Evolutionary conservation across 1,140 invertebrate species (phyloP), one percentile per base, ranked within the genome.

Genomic region (Hyphantria cunea): DNA sequence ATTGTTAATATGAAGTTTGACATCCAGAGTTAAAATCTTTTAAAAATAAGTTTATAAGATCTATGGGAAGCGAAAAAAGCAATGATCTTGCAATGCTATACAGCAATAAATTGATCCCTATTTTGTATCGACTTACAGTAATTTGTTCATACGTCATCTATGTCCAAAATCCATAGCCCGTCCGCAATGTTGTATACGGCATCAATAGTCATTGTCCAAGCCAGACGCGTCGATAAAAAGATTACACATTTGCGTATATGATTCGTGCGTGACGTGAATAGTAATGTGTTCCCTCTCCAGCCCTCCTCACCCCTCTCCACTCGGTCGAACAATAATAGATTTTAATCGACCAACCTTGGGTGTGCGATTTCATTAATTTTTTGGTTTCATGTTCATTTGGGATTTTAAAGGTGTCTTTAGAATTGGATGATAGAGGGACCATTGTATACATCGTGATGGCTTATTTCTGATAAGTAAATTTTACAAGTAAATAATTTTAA

Each of bases 171-270:
- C 17, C 5, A 25, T 25, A 25, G 17, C 17, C 17, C 5, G 17
- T 25, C 17, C 17, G 17, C 17, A 25, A 5, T 25, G 17, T 25
- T 32, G 42, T n/a, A 17, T 48, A 48, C 17, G 32, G 45, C 37
- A 62, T 62, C 59, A 50, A 62, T 52, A 45, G 49, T 58, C 44
- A 47, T 62, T 62, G 59, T 62, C 59, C 59, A 50, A 61, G 58
- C 64, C 67, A 70, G 78, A 68, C 74, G 52, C 69, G 72, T 66
- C 81, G 81, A 82, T 84, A 82, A 84, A 84, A 86, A 86, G 81
- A 86, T 86, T 84, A 84, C 78, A 74, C 78, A 75, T 84, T 83
- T 79, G 81, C 83, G 78, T 85, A 80, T 81, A 77, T 74, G 76
- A 82, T 72, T 78, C 61, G 80, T 76, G 78, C 83, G 81, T 86